A percentile compares a stretch with the other conserved stretches of the same genome.
Evolutionary conservation across 2,888 invertebrate genomes (phyloP).

Genomic region (Spicauda simplicius): DNA sequence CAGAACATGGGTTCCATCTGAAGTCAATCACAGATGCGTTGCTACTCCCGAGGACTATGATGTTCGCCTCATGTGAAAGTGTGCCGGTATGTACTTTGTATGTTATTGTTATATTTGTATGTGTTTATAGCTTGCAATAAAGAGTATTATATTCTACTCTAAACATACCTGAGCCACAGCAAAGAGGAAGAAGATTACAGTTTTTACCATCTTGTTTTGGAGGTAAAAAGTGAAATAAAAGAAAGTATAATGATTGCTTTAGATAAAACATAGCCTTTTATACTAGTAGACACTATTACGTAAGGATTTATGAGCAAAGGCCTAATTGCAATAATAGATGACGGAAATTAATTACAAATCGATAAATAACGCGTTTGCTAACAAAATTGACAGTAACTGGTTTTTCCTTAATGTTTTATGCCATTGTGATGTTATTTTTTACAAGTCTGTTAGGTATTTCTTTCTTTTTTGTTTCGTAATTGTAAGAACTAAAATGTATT

Average conservation of each 20-base stretch:
- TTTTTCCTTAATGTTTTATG: no score
- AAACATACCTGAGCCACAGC: conserved; percentile 11
- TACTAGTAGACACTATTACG: not conserved
- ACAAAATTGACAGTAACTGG: no score
- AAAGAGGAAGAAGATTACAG: not conserved
- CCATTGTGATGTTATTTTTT: no score
- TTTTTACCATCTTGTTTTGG: conserved; percentile 3
- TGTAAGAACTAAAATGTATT: no score
- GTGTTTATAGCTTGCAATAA: not conserved
- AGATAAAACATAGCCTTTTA: not conserved
- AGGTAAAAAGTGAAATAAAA: not conserved
- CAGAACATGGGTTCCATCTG: no score
- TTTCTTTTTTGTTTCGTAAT: no score
- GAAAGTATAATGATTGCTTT: not conserved
- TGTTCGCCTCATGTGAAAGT: no score
- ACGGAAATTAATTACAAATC: not conserved
- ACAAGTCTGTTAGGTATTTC: no score
- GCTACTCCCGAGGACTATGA: no score
- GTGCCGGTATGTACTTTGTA: no score
- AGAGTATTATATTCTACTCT: not conserved
- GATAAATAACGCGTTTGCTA: not conserved
- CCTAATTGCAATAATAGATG: not conserved
- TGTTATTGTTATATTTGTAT: no score
- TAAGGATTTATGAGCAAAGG: not conserved
- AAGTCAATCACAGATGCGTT: no score